These are phyloP conservation scores for Hydrolagus colliei DNA, from an alignment of 2,797 vertebrate species.

Conservation along the genomic window DNA sequence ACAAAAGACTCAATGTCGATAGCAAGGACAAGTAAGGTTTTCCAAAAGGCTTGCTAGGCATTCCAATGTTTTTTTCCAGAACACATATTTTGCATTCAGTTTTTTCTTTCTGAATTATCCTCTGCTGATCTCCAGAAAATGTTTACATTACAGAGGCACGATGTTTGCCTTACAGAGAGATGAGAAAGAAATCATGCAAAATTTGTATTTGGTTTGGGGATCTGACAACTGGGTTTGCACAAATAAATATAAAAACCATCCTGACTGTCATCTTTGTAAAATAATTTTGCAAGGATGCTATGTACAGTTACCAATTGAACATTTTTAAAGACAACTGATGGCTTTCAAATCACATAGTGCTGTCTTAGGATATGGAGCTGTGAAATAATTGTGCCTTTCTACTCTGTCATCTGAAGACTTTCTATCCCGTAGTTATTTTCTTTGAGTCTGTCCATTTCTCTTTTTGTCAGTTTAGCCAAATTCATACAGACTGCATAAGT, in stretches of 20 bases:
- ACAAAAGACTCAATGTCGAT: no score
- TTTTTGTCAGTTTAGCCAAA: neutral
- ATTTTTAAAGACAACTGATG: neutral
- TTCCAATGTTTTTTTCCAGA: conserved; percentile 26
- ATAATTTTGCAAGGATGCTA: neutral
- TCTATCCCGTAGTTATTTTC: neutral
- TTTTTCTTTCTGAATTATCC: conserved; percentile 17
- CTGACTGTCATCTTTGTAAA: neutral
- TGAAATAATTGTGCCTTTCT: neutral
- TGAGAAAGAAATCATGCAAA: neutral
- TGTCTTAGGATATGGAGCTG: no score
- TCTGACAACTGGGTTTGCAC: neutral
- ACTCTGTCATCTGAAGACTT: no score
- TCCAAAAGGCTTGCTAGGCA: neutral
- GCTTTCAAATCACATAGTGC: neutral
- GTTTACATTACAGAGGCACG: neutral
- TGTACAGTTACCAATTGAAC: neutral
- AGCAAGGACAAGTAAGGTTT: neutral
- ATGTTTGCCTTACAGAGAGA: neutral
- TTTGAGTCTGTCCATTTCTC: neutral
- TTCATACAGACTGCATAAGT: neutral
- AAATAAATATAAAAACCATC: neutral
- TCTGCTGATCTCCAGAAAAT: conserved; percentile 16
- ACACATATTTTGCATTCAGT: neutral
- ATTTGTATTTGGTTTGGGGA: neutral